Evolutionary conservation across 2,888 invertebrate genomes (phyloP), one percentile per base, ranked within the genome.

Genomic region (Aromia moschata): DNA sequence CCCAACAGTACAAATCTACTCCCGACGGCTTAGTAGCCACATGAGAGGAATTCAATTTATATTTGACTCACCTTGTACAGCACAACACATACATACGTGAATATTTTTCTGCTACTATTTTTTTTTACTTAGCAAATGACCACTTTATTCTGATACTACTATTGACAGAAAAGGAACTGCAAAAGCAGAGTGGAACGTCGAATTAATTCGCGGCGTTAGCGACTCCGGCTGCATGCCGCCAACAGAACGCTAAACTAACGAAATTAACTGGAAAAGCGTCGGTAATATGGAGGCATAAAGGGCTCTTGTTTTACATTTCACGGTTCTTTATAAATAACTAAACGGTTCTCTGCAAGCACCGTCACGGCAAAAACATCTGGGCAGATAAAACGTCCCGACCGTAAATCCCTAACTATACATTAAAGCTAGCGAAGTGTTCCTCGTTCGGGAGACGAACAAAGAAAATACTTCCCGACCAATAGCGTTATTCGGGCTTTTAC

Each of bases 371-470:
- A 60, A 63, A 44, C 55, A 56, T 58, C 45, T 57, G 45, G 44
- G 53, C 59, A 58, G 63, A 63, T 57, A 55, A 60, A 60, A 51
- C 54, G 58, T 53, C 60, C 60, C 60, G 58, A 64, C 55, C 58
- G 44, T 60, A 63, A 60, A 56, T 45, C 58, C 36, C 41, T 15
- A 41, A 55, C 61, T 57, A 55, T 59, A 59, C 62, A 51, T 46
- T 43, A 54, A 63, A 58, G 51, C 56, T 56, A 17, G 38, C 33
- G 10, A 49, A 56, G 53, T 53, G 44, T 47, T 56, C 53, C 53
- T 11, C n/a, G n/a, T 10, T 33, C n/a, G 33, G n/a, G n/a, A 10
- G 10, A 5, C 5, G n/a, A 33, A 3, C 3, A 33, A 33, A 10
- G n/a, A 33, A 33, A n/a, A 11, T 33, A 33, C 33, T 33, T 10